phyloP scores from a whole-genome alignment of 35 echinoderm and acorn worm genomes.

The Apostichopus parvimensis region DNA sequence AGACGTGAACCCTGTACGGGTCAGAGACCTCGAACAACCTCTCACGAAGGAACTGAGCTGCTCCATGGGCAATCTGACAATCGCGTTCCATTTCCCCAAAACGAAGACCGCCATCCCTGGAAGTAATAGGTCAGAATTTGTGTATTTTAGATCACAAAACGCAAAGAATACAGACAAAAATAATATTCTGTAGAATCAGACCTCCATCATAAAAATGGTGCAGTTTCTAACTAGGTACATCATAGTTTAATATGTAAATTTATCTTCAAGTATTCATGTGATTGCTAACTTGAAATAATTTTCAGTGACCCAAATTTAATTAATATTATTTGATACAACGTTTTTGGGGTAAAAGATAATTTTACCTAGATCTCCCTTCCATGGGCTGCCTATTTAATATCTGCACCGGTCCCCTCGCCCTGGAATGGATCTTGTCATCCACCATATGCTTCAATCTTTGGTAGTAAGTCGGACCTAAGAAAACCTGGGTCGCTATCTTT shows the following conservation, averaged over 20 bases:
- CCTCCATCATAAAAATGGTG: too few species aligned
- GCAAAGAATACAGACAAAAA: too few species aligned
- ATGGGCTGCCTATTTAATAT: slow-evolving; percentile 98
- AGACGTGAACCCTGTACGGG: slow-evolving; percentile 95
- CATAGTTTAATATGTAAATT: too few species aligned
- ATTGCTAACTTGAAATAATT: too few species aligned
- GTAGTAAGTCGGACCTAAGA: slow-evolving; percentile 97
- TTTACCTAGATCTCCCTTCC: slow-evolving; percentile 97
- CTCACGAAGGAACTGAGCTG: slow-evolving; percentile 94
- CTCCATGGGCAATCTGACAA: slow-evolving; percentile 98
- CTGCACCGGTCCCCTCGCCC: slow-evolving; percentile 90
- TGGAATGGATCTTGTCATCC: slow-evolving; percentile 97
- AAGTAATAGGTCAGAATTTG: background rate
- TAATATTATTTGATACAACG: too few species aligned
- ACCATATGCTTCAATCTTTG: slow-evolving; percentile 99
- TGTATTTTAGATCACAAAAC: too few species aligned
- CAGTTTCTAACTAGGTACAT: too few species aligned
- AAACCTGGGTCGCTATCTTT: slow-evolving; percentile 89
- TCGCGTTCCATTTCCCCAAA: slow-evolving; percentile 99
- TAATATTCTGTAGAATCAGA: too few species aligned
- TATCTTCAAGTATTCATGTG: too few species aligned
- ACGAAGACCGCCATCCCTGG: slow-evolving; percentile 96
- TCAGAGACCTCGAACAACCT: slow-evolving; percentile 96
- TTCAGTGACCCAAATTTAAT: too few species aligned
- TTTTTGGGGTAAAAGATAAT: too few species aligned